These are phyloP conservation scores for Cantharis nigra DNA, from an alignment of 2,888 invertebrate species.

Conservation along the genomic window DNA sequence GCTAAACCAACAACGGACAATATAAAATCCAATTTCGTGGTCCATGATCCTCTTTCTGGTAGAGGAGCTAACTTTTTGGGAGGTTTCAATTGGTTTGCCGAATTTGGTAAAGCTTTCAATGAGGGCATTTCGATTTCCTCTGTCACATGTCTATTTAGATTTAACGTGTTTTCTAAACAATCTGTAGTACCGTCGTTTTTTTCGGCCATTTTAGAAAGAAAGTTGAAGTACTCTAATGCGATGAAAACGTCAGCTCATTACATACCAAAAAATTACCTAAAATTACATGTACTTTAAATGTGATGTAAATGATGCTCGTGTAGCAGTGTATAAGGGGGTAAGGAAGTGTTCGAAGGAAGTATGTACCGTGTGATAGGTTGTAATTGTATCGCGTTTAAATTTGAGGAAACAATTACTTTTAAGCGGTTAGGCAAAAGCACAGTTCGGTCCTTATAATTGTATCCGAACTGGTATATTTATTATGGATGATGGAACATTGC, in stretches of 20 bases:
- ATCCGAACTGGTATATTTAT: constrained; percentile 45
- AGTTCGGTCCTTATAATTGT: constrained; percentile 50
- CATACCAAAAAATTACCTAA: constrained; percentile 19
- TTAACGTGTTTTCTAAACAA: constrained; percentile 52
- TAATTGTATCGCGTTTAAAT: constrained; percentile 2
- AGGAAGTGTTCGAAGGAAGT: not conserved
- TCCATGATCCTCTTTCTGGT: constrained; percentile 88
- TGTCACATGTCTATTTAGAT: constrained; percentile 51
- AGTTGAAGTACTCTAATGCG: constrained; percentile 5
- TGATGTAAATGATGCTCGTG: not conserved
- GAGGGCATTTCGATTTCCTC: constrained; percentile 56
- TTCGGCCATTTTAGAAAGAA: constrained; percentile 47
- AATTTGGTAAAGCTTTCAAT: constrained; percentile 50
- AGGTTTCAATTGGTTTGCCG: constrained; percentile 46
- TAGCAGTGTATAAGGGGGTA: not conserved
- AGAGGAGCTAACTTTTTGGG: constrained; percentile 51
- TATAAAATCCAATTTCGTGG: constrained; percentile 89
- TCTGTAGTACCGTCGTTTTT: constrained; percentile 52
- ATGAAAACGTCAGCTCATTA: constrained; percentile 49
- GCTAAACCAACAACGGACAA: constrained; percentile 91
- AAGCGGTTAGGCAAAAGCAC: constrained; percentile 33
- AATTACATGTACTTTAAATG: not conserved
- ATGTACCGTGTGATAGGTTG: not conserved
- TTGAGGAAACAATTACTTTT: constrained; percentile 35
- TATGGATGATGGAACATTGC: not conserved